Conservation (phyloP, 1,140 invertebrate species). For the Frieseomelitta varia region DNA sequence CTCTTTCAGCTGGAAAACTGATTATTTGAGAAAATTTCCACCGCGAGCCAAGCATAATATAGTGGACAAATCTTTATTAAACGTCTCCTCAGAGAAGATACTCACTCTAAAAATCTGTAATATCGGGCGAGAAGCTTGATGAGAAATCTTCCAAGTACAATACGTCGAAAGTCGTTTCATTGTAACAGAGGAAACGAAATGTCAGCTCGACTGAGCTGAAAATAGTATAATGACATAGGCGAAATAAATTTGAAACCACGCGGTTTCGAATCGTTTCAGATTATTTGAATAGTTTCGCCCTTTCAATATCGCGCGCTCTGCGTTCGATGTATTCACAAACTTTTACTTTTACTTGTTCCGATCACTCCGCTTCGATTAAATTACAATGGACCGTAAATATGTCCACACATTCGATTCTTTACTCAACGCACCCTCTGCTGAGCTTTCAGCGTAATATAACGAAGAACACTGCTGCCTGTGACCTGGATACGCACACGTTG, state of each 20-base stretch:
- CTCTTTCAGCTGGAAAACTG: slow-evolving; percentile 28
- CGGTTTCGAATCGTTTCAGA: background rate
- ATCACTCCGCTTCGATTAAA: background rate
- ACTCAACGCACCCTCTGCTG: slow-evolving; percentile 19
- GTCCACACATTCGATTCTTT: slow-evolving; percentile 23
- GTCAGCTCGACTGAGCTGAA: too few species aligned
- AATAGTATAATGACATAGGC: background rate
- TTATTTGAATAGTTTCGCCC: background rate
- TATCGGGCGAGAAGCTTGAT: too few species aligned
- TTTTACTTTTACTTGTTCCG: slow-evolving; percentile 6
- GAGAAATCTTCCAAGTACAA: background rate
- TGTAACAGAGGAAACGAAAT: background rate
- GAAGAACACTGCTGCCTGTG: slow-evolving; percentile 3
- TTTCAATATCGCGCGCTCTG: slow-evolving; percentile 25
- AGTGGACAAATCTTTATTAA: slow-evolving; percentile 19
- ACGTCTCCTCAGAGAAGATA: too few species aligned
- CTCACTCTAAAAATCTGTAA: background rate
- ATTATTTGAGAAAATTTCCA: slow-evolving; percentile 35
- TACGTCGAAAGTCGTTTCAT: background rate
- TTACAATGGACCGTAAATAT: slow-evolving; percentile 20
- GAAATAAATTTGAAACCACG: slow-evolving; percentile 5
- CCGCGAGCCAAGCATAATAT: background rate
- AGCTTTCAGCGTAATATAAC: slow-evolving; percentile 60
- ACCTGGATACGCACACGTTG: slow-evolving; percentile 2
- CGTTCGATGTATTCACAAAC: background rate